Percentiles rank a stretch among this genome's conserved stretches.
Conservation (phyloP, 2,113 vertebrate genomes). For the Piprites chloris region DNA sequence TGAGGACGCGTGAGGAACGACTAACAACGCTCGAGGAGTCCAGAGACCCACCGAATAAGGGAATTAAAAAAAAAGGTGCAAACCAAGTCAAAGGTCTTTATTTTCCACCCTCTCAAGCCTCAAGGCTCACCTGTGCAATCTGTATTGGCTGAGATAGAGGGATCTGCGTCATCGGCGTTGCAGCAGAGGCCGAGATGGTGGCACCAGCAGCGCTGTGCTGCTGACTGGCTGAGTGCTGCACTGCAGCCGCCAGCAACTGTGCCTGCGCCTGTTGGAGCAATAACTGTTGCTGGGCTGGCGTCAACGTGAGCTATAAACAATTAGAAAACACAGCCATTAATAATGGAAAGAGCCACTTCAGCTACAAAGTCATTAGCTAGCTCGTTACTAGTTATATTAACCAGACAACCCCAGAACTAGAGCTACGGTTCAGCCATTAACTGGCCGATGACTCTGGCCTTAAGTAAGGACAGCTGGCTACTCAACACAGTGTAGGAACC, state of each 20-base stretch:
- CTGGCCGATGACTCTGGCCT: background rate
- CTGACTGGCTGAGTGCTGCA: conserved; percentile 96
- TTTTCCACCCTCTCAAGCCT: conserved; percentile 50
- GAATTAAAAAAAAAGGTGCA: background rate
- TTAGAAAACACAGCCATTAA: conserved; percentile 47
- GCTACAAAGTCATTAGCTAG: conserved; percentile 50
- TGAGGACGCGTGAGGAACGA: background rate
- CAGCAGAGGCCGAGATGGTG: conserved; percentile 97
- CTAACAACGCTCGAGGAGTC: background rate
- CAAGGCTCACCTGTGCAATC: conserved; percentile 85
- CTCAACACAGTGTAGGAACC: background rate
- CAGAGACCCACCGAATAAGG: background rate
- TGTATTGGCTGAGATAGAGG: conserved; percentile 97
- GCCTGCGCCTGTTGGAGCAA: conserved; percentile 97
- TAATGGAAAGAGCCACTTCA: conserved; percentile 10
- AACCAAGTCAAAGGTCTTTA: background rate
- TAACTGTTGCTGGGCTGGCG: conserved; percentile 95
- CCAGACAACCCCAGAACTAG: background rate
- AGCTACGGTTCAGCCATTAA: background rate
- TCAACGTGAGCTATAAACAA: conserved; percentile 88
- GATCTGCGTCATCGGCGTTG: conserved; percentile 96
- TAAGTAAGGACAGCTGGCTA: background rate
- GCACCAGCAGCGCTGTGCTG: conserved; percentile 95
- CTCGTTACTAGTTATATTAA: conserved; percentile 13
- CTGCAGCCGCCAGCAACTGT: conserved; percentile 95